Conservation (phyloP, 2,797 vertebrate genomes). For the Syncerus caffer region DNA sequence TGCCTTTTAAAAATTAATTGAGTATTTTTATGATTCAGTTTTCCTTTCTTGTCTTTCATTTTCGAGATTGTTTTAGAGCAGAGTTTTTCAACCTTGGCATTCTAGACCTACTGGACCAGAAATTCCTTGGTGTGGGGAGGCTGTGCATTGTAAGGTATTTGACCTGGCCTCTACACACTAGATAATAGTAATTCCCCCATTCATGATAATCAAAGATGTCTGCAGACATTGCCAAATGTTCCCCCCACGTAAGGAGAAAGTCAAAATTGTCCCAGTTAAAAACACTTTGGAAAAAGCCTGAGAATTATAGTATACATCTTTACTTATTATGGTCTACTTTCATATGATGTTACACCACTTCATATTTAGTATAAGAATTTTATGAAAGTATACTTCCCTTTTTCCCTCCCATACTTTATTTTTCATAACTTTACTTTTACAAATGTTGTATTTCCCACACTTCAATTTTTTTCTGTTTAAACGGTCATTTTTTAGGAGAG, state of each 20-base stretch:
- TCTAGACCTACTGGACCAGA: not conserved
- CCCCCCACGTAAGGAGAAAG: not conserved
- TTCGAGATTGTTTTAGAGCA: not conserved
- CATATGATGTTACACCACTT: not conserved
- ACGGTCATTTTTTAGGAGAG: not conserved
- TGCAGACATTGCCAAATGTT: not conserved
- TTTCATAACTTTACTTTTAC: not conserved
- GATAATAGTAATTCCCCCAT: not conserved
- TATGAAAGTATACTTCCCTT: not conserved
- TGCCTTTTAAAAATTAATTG: not conserved
- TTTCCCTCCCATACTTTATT: not conserved
- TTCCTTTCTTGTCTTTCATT: not conserved
- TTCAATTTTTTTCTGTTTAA: not conserved
- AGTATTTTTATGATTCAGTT: not conserved
- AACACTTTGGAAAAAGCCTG: not conserved
- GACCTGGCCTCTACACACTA: not conserved
- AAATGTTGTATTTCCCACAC: not conserved
- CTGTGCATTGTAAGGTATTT: not conserved
- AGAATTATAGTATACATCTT: not conserved
- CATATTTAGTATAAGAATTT: not conserved
- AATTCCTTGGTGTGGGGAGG: not conserved
- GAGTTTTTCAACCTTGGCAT: not conserved
- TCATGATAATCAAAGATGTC: not conserved
- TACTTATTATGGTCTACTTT: not conserved
- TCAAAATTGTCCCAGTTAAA: not conserved